These are phyloP conservation scores for Ichneumoninae sp. DNA, from an alignment of 2,888 invertebrate genomes.

Conservation along the genomic window DNA sequence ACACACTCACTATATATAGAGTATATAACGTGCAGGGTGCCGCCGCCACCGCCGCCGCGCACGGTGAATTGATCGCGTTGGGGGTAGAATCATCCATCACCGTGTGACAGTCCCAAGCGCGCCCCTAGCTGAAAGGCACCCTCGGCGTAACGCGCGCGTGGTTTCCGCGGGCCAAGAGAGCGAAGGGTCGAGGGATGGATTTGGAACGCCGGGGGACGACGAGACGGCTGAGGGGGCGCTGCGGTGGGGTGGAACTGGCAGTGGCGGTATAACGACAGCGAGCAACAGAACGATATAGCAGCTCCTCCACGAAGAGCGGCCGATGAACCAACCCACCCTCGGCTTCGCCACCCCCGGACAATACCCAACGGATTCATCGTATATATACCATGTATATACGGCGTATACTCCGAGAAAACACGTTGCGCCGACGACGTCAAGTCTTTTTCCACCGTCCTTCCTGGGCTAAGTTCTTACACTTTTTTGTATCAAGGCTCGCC, in stretches of 20 bases:
- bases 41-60: slow-evolving; percentile 46
- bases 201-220: slow-evolving; percentile 42
- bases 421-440: slow-evolving; percentile 15
- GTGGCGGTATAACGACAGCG: slow-evolving; percentile 54
- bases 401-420: slow-evolving; percentile 11
- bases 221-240: slow-evolving; percentile 52
- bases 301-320: slow-evolving; percentile 61
- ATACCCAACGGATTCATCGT: slow-evolving; percentile 75
- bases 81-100: slow-evolving; percentile 83
- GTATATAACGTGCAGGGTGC: slow-evolving; percentile 40
- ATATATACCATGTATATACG: slow-evolving; percentile 12
- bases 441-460: slow-evolving; percentile 19
- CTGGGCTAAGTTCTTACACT: slow-evolving; percentile 40
- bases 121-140: slow-evolving; percentile 76
- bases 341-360: slow-evolving; percentile 71
- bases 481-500: slow-evolving; percentile 49
- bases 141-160: slow-evolving; percentile 72
- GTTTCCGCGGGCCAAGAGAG: slow-evolving; percentile 66
- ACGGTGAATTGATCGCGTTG: slow-evolving; percentile 78
- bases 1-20: not conserved
- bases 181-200: slow-evolving; percentile 47
- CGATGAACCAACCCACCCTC: slow-evolving; percentile 77
- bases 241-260: slow-evolving; percentile 63
- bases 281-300: slow-evolving; percentile 52
- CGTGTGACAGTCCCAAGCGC: slow-evolving; percentile 82